Evolutionary conservation across 2,113 vertebrate genomes (phyloP), one percentile per base, ranked within the genome.

Genomic region (Indicator indicator): DNA sequence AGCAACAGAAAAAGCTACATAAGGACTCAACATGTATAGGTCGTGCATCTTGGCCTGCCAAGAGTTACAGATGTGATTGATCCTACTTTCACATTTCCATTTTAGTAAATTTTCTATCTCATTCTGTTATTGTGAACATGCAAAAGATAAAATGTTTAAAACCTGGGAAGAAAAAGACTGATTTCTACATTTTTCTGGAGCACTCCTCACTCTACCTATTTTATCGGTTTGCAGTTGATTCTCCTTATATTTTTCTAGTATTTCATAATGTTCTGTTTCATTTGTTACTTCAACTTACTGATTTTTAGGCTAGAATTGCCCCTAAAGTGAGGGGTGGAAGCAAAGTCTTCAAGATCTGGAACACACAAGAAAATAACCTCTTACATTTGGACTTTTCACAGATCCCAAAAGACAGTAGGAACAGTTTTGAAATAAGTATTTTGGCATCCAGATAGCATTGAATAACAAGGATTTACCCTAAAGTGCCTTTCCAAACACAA

Each of bases 61-160:
- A 91, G 38, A 91, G 20, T 48, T 58, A 71, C 84, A 93, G 44
- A 86, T 89, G 82, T 94, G 89, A 88, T 60, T 90, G 82, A 77
- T 94, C 84, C 77, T 52, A 46, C 50, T 84, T 70, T 46, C n/a
- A 21, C 13, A 17, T 87, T 93, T 85, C 42, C 72, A 88, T 77
- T 91, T 65, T 9, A 89, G 33, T 55, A 23, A 71, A 73, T 75
- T 79, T 84, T 93, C 77, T 81, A 65, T 26, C 18, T 56, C 20
- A 14, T 82, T 92, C 27, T 58, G 24, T 42, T 86, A 54, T 40
- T 27, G n/a, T 59, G 70, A 94, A 77, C 12, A 0, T 2, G 1
- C 2, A 28, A 67, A 70, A 85, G 2, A 32, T 56, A 42, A 79
- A 11, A 30, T 21, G 42, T 81, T 91, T 91, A 88, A 88, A 93